A percentile compares a stretch with the other conserved stretches of the same genome.
Conservation (phyloP, 2,113 vertebrate genomes). For the Megalops atlanticus region DNA sequence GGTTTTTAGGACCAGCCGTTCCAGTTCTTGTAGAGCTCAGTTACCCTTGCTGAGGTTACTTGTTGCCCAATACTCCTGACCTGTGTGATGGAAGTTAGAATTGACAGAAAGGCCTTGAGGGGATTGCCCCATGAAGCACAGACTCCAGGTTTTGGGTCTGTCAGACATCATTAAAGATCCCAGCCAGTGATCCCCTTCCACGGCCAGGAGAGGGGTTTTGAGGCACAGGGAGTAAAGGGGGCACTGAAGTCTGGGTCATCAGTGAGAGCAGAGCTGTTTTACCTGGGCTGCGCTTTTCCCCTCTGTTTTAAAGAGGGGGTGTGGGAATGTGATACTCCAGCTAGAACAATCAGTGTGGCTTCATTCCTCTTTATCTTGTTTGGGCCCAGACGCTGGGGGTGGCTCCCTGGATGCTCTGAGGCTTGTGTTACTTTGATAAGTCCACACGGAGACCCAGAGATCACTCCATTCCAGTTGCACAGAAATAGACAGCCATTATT, state of each 20-base stretch:
- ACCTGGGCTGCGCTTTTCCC: no score
- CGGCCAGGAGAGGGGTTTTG: not conserved
- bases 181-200: not conserved
- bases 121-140: not conserved
- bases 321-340: not conserved
- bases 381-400: not conserved
- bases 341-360: not conserved
- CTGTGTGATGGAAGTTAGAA: no score
- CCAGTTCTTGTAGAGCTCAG: no score
- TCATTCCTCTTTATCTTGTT: not conserved
- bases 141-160: not conserved
- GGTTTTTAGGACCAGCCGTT: no score
- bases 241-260: no score
- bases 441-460: not conserved
- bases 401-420: not conserved
- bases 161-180: conserved; percentile 6
- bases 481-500: not conserved
- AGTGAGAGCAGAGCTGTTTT: no score
- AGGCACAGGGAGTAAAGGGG: not conserved
- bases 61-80: no score
- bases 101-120: no score
- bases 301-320: not conserved
- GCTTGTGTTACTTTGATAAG: not conserved
- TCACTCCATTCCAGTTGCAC: not conserved
- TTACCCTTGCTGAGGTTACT: no score